Base-by-base conservation (phyloP, 2,888 invertebrate genomes). In the Habrosyne pyritoides region DNA sequence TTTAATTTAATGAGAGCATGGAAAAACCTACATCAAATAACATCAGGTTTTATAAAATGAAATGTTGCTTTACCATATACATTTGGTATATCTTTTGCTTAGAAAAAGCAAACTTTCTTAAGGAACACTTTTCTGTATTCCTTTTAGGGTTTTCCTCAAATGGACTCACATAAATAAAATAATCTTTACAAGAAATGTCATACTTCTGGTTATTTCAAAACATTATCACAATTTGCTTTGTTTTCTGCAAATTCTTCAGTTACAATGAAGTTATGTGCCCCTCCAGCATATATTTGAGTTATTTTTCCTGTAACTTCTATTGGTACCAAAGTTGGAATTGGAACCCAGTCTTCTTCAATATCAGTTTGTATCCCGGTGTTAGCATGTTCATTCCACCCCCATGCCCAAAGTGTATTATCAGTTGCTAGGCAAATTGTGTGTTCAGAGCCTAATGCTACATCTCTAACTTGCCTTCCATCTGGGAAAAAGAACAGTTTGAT, bases 361-460 rank as follows among this genome's bases (percentile, higher is more conserved):
- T 67, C 67, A 26, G 94, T 69, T 47, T 63, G 63, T 36, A 77
- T 95, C 54, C 97, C 97, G 73, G 97, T 97, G 80, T 96, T 97
- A 42, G 96, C 96, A 87, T 97, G 97, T 76, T 98, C 97, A 85
- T 98, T 97, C 97, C 97, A 98, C 0, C 97, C 97, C 97, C 97
- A 98, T 21, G 95, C 94, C 76, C 94, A 95, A 6, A 97, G 79
- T 52, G 93, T 91, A 30, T 95, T 95, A 56, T 94, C 94, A 60
- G 91, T 93, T 69, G 94, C 93, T 62, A 96, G 84, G 60, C 95
- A 95, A 64, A 97, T 79, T 48, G 95, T 96, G 76, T 97, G 97
- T 73, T 97, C 97, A 0, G 97, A 96, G 1, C 97, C 97, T 66
- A 95, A 84, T 63, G 94, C 93, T 57, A 96, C 78, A 77, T 95